Percentiles rank a stretch among this genome's conserved stretches.
Conservation (phyloP, 2,113 vertebrate species). For the Mugil cephalus region DNA sequence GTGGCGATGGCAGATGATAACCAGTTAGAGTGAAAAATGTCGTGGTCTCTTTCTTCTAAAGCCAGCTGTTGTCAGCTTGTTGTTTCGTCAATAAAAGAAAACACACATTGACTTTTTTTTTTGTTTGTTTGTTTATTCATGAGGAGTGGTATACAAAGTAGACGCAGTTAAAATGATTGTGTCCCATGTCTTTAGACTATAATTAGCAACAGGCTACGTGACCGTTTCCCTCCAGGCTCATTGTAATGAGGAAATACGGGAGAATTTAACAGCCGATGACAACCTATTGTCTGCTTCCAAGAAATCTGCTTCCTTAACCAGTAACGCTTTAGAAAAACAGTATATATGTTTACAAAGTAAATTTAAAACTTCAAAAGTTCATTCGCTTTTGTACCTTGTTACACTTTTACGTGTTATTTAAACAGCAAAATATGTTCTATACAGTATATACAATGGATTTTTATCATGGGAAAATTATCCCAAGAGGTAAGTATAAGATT, state of each 20-base stretch:
- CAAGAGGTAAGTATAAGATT: background rate
- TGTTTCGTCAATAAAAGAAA: slow-evolving; percentile 75
- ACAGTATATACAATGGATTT: slow-evolving; percentile 9
- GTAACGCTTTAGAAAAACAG: background rate
- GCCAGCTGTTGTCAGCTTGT: slow-evolving; percentile 32
- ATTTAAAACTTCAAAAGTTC: background rate
- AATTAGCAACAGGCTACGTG: slow-evolving; percentile 4
- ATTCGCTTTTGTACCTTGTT: background rate
- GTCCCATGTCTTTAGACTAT: background rate
- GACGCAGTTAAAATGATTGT: fast-evolving
- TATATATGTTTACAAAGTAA: background rate
- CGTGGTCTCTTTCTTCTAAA: slow-evolving; percentile 4
- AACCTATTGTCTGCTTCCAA: background rate
- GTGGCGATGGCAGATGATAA: background rate
- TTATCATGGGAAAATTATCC: background rate
- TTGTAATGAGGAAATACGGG: slow-evolving; percentile 7
- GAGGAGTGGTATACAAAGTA: background rate
- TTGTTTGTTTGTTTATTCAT: slow-evolving; percentile 46
- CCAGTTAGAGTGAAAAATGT: background rate
- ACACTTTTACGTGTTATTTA: background rate
- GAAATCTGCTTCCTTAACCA: background rate
- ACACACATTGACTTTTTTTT: background rate
- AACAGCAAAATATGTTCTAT: background rate
- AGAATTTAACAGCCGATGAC: background rate
- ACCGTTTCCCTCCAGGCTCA: background rate